These are phyloP conservation scores for Ophonus ardosiacus DNA, from an alignment of 2,888 invertebrate genomes.

Conservation along the genomic window DNA sequence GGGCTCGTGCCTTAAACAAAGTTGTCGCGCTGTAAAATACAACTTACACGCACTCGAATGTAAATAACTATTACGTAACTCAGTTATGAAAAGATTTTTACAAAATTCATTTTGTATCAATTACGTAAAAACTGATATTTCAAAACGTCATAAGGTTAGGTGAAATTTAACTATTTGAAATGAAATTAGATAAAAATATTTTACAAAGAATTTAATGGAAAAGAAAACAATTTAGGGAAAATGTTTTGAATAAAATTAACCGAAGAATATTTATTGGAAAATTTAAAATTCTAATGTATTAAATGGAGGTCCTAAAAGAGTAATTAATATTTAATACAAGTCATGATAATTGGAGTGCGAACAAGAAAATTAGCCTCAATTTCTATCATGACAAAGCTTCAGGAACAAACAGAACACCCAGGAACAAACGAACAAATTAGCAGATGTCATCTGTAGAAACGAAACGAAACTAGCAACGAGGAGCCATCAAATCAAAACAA, in stretches of 20 bases:
- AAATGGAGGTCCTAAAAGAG: neutral
- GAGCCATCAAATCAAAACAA: slow-evolving; percentile 37
- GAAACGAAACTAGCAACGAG: slow-evolving; percentile 19
- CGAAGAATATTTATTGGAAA: neutral
- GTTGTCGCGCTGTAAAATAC: too few relatives aligned
- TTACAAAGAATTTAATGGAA: too few relatives aligned
- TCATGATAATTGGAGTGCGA: neutral
- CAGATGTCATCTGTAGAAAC: slow-evolving; percentile 29
- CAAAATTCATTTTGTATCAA: too few relatives aligned
- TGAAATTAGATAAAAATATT: too few relatives aligned
- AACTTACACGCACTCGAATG: too few relatives aligned
- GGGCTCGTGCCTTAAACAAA: too few relatives aligned
- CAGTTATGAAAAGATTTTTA: too few relatives aligned
- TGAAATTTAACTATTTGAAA: too few relatives aligned
- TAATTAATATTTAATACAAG: neutral
- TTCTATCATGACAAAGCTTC: neutral
- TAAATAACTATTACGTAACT: too few relatives aligned
- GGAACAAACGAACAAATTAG: slow-evolving; percentile 23
- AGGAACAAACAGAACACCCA: neutral
- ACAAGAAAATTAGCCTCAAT: neutral
- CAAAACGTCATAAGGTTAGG: too few relatives aligned
- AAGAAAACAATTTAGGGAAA: too few relatives aligned
- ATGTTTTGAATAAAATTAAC: neutral
- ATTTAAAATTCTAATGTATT: neutral
- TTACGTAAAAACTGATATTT: too few relatives aligned